These are phyloP conservation scores for Oncorhynchus gorbuscha DNA, from an alignment of 2,113 vertebrate species.

Conservation along the genomic window DNA sequence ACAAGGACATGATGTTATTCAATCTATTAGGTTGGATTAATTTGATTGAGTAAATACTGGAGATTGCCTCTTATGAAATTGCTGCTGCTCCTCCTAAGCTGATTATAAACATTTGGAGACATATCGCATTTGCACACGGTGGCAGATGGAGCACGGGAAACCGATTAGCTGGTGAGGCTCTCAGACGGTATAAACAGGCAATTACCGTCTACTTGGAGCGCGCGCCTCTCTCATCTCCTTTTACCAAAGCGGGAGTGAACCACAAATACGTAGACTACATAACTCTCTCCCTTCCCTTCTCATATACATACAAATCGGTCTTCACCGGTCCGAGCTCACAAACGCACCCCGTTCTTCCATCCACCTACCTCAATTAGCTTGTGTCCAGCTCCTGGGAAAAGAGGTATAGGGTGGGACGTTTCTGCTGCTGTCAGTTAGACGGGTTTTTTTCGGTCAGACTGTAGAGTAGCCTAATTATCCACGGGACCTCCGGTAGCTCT, in stretches of 20 bases:
- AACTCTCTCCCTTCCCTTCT: background rate
- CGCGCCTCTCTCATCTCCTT: constrained; percentile 3
- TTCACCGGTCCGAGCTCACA: background rate
- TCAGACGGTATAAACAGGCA: constrained; percentile 51
- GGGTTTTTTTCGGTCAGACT: background rate
- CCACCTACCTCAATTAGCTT: constrained; percentile 22
- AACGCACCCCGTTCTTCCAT: background rate
- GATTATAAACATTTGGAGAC: constrained; percentile 58
- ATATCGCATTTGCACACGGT: constrained; percentile 37
- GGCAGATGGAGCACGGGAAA: constrained; percentile 44
- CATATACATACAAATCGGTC: background rate
- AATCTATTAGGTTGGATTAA: background rate
- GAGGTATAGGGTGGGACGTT: background rate
- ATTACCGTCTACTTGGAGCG: constrained; percentile 17
- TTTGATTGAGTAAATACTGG: background rate
- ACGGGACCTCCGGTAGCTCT: constrained; percentile 49
- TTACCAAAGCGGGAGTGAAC: background rate
- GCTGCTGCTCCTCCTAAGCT: constrained; percentile 47
- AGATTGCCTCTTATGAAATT: constrained; percentile 33
- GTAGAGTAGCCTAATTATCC: constrained; percentile 48
- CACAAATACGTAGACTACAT: background rate
- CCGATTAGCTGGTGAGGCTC: constrained; percentile 16
- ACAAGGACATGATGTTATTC: background rate
- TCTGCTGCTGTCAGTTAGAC: background rate
- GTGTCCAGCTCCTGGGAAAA: constrained; percentile 32